Conservation (phyloP, 2,113 vertebrate genomes). For the Tupaia tana region DNA sequence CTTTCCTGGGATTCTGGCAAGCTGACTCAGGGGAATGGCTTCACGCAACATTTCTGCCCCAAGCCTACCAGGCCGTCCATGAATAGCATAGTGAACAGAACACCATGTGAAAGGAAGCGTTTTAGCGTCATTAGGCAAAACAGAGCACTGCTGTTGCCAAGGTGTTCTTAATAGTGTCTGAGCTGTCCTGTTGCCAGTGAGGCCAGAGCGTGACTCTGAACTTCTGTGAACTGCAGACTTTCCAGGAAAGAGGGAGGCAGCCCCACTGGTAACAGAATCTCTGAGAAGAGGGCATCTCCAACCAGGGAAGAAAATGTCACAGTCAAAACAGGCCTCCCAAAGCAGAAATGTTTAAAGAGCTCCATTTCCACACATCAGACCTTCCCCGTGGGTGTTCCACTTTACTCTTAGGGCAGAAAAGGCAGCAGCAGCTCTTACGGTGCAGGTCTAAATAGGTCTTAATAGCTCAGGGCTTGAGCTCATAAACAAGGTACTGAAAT, state of each 20-base stretch:
- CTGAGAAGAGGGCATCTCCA: conserved; percentile 46
- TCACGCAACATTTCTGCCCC: conserved; percentile 58
- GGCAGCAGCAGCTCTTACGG: neutral
- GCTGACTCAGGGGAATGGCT: conserved; percentile 60
- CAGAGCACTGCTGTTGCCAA: conserved; percentile 58
- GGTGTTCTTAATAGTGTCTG: conserved; percentile 60
- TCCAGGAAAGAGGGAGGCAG: conserved; percentile 57
- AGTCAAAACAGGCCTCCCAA: conserved; percentile 36
- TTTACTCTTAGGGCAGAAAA: neutral
- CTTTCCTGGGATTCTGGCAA: conserved; percentile 57
- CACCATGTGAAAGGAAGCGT: conserved; percentile 45
- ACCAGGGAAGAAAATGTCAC: conserved; percentile 39
- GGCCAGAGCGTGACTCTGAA: conserved; percentile 17
- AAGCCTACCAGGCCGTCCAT: neutral
- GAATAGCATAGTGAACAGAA: neutral
- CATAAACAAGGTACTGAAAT: conserved; percentile 66
- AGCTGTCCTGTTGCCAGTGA: conserved; percentile 52
- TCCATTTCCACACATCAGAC: neutral
- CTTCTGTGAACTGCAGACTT: conserved; percentile 62
- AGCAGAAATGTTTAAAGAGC: neutral
- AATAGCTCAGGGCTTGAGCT: conserved; percentile 57
- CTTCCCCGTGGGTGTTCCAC: neutral
- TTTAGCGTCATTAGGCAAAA: conserved; percentile 56
- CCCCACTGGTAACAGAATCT: neutral
- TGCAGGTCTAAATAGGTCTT: conserved; percentile 40